Conservation (phyloP, 2,888 invertebrate genomes). For the Orchesellides sinensis region DNA sequence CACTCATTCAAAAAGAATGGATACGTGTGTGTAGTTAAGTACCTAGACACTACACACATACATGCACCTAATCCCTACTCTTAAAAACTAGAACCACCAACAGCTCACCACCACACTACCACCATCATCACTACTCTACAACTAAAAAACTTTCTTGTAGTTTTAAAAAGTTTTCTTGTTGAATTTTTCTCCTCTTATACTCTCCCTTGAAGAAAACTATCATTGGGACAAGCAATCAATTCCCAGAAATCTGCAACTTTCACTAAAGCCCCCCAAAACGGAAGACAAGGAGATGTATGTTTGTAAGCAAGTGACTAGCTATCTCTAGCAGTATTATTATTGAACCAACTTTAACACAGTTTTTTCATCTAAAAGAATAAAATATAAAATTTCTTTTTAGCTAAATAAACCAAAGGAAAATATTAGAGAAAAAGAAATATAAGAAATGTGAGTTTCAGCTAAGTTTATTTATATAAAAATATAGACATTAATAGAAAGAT, state of each 20-base stretch:
- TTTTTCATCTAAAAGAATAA: not conserved
- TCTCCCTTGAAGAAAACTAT: constrained; percentile 8
- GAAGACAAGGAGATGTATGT: not conserved
- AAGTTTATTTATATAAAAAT: too few species aligned
- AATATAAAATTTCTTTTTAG: too few species aligned
- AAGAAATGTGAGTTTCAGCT: too few species aligned
- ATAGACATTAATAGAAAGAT: too few species aligned
- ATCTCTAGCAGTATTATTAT: not conserved
- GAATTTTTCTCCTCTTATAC: constrained; percentile 13
- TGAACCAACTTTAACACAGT: not conserved
- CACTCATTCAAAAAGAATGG: constrained; percentile 13
- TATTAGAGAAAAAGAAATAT: not conserved
- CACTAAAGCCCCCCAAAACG: constrained; percentile 26
- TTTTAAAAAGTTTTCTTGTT: constrained; percentile 46
- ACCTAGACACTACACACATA: not conserved
- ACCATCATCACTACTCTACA: not conserved
- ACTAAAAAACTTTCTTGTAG: constrained; percentile 14
- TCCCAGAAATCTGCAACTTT: constrained; percentile 59
- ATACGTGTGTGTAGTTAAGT: not conserved
- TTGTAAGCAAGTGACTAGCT: not conserved
- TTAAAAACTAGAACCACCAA: constrained; percentile 7
- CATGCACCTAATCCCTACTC: constrained; percentile 23
- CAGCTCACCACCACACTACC: constrained; percentile 14
- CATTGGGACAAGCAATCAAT: constrained; percentile 58
- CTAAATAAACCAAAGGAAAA: too few species aligned